Conservation (phyloP, 2,797 vertebrate species). For the Huso huso region DNA sequence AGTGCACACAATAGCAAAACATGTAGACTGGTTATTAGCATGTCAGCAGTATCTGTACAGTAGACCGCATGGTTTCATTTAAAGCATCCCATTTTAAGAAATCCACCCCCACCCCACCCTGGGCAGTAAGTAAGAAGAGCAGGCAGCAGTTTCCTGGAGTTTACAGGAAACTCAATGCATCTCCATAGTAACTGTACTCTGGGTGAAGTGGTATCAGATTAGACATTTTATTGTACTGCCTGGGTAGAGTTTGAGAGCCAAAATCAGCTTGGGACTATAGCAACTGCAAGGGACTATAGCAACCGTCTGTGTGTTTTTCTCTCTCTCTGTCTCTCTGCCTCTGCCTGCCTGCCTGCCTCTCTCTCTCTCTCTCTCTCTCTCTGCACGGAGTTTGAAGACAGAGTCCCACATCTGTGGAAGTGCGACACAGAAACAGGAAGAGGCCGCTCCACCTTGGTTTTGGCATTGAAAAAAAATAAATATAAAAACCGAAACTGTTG, state of each 20-base stretch:
- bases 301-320: background rate
- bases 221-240: background rate
- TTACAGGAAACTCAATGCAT: too few species aligned
- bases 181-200: too few species aligned
- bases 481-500: too few species aligned
- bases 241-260: background rate
- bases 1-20: too few species aligned
- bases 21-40: too few species aligned
- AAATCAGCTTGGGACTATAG: background rate
- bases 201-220: background rate
- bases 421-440: background rate
- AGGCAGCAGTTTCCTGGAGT: too few species aligned
- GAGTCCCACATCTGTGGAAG: background rate
- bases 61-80: too few species aligned
- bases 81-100: too few species aligned
- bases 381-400: background rate
- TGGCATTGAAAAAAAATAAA: too few species aligned
- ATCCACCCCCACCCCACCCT: too few species aligned
- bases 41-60: too few species aligned
- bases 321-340: background rate
- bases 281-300: background rate
- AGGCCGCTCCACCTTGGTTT: background rate
- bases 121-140: too few species aligned
- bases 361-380: background rate
- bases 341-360: background rate